phyloP scores from a whole-genome alignment of 2,888 invertebrate species.

The Papilio elwesi region DNA sequence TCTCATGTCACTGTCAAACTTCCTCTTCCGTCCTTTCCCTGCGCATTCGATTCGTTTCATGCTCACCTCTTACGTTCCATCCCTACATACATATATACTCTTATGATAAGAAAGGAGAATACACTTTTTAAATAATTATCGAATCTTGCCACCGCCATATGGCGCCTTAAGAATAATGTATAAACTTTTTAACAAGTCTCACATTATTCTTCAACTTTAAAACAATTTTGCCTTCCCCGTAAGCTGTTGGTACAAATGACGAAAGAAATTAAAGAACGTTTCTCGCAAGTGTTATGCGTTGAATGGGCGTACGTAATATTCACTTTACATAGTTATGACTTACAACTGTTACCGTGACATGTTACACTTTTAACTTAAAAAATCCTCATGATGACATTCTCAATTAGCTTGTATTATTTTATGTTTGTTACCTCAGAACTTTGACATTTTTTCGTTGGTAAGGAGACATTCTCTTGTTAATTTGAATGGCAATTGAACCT shows the following conservation, averaged over 20 bases:
- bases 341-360: neutral
- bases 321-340: neutral
- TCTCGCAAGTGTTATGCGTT: conserved; percentile 3
- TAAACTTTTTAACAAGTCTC: conserved; percentile 14
- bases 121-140: neutral
- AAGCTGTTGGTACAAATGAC: conserved; percentile 17
- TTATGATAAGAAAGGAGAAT: neutral
- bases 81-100: no score
- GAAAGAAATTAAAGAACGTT: conserved; percentile 17
- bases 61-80: no score
- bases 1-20: no score
- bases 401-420: no score
- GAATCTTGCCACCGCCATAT: conserved; percentile 5
- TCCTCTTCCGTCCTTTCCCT: no score
- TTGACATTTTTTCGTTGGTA: no score
- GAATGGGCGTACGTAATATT: neutral
- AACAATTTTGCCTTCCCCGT: conserved; percentile 9
- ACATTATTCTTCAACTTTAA: conserved; percentile 11
- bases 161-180: conserved; percentile 17
- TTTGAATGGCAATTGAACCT: no score
- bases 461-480: no score
- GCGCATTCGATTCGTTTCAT: no score
- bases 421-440: no score
- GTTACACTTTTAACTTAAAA: no score
- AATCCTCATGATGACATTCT: no score